phyloP scores from a whole-genome alignment of 2,888 invertebrate species.

The Heliconius hortense region DNA sequence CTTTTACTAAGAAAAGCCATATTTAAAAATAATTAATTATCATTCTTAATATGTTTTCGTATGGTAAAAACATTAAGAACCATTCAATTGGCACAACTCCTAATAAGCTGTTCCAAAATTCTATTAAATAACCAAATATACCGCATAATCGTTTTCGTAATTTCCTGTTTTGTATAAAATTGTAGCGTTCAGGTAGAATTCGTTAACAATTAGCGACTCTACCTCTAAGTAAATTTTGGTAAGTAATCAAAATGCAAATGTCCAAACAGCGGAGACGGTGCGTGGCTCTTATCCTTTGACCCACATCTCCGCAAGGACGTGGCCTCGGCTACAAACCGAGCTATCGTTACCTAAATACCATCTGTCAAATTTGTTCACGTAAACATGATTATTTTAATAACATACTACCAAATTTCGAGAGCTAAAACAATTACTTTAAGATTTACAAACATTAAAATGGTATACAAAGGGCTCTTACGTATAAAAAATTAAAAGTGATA shows the following conservation, averaged over 20 bases:
- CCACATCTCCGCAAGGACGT: conserved; percentile 77
- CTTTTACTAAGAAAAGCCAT: background rate
- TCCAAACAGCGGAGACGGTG: conserved; percentile 47
- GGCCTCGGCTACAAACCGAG: conserved; percentile 50
- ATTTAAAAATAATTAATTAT: background rate
- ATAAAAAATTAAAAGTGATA: conserved; percentile 18
- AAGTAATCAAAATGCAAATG: conserved; percentile 79
- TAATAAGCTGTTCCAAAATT: conserved; percentile 7
- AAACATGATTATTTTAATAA: conserved; percentile 18
- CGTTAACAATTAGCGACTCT: conserved; percentile 64
- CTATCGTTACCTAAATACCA: conserved; percentile 26
- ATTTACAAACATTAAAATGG: conserved; percentile 16
- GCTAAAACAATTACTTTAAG: conserved; percentile 5
- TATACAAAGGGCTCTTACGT: conserved; percentile 9
- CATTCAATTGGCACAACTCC: conserved; percentile 12
- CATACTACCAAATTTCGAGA: background rate
- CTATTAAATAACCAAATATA: conserved; percentile 41
- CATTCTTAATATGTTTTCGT: background rate
- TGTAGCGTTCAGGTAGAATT: conserved; percentile 52
- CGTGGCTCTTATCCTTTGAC: conserved; percentile 71
- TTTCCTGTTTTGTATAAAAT: conserved; percentile 52
- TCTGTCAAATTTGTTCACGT: conserved; percentile 26
- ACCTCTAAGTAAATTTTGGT: conserved; percentile 49
- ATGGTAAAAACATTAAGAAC: background rate
- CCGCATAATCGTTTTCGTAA: conserved; percentile 51